Percentiles rank a stretch among this genome's conserved stretches.
Conservation (phyloP, 2,113 vertebrate species). For the Noturus placidus region DNA sequence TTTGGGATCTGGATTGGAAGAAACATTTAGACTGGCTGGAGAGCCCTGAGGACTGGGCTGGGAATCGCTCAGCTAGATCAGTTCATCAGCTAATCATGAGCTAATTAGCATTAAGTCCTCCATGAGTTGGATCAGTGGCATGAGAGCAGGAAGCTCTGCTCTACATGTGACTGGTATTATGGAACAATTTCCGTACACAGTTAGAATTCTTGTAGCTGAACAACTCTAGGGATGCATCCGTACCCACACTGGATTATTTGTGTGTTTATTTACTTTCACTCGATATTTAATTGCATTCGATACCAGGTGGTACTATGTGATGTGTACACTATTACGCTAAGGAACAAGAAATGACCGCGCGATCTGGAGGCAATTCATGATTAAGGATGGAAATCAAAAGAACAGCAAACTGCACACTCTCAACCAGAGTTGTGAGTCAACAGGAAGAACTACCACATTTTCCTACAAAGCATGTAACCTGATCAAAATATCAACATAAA, state of each 20-base stretch:
- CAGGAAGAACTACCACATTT: neutral
- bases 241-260: no score
- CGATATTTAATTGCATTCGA: no score
- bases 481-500: neutral
- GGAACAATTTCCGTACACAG: no score
- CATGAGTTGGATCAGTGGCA: neutral
- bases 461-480: neutral
- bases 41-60: neutral
- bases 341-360: neutral
- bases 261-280: neutral
- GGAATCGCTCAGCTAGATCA: neutral
- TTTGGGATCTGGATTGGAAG: neutral
- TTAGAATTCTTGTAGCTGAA: neutral
- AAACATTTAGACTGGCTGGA: slow-evolving; percentile 7
- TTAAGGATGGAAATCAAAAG: neutral
- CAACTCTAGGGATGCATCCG: neutral
- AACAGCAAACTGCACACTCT: neutral
- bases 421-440: neutral
- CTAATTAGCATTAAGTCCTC: neutral
- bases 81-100: slow-evolving; percentile 20
- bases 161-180: neutral
- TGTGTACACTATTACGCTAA: neutral
- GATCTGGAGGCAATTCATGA: neutral
- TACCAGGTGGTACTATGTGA: neutral
- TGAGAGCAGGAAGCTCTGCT: neutral